Evolutionary conservation across 2,888 invertebrate species (phyloP), one percentile per base, ranked within the genome.

Genomic region (Seira ritae): DNA sequence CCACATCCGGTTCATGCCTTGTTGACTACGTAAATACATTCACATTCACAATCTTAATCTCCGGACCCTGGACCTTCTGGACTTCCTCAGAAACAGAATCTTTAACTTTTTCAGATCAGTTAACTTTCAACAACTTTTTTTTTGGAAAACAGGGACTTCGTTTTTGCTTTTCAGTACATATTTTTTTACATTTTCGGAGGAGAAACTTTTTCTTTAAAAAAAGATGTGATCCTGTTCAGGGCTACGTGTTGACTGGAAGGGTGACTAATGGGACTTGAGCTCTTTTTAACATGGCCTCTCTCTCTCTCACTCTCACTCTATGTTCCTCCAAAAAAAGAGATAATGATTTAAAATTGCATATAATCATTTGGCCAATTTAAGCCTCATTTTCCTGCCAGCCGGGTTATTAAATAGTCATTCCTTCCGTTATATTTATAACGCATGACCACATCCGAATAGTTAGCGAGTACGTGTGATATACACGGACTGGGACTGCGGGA

Each of bases 341-440:
- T 88, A 88, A 88, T 88, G 88, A 88, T 88, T 88, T 88, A 88
- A 88, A 88, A 88, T 88, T 88, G 88, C 88, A 88, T 88, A 88
- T 88, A 88, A 88, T 88, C 88, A 88, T 87, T 88, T 88, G 88
- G 88, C 88, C 88, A 88, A 88, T 88, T 88, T 88, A 87, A 87
- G 86, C 87, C 88, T 88, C 88, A 88, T 88, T 88, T 88, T 88
- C 88, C 88, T 87, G 87, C 87, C 88, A 88, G 85, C 88, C 87
- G 87, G 88, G 87, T 87, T 88, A 88, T 88, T 88, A 88, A 88
- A 88, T 88, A 88, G 88, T 88, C 88, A 88, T 88, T 88, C 88
- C 88, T 88, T 86, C 88, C 88, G 87, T 88, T 88, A 87, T 88
- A 88, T 88, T 88, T 88, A 88, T 88, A 88, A 88, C 88, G 87